Percentiles rank a stretch among this genome's conserved stretches.
These are phyloP conservation scores for Lepidocyrtoides sp. DNA, from an alignment of 2,888 invertebrate genomes.

Conservation along the genomic window DNA sequence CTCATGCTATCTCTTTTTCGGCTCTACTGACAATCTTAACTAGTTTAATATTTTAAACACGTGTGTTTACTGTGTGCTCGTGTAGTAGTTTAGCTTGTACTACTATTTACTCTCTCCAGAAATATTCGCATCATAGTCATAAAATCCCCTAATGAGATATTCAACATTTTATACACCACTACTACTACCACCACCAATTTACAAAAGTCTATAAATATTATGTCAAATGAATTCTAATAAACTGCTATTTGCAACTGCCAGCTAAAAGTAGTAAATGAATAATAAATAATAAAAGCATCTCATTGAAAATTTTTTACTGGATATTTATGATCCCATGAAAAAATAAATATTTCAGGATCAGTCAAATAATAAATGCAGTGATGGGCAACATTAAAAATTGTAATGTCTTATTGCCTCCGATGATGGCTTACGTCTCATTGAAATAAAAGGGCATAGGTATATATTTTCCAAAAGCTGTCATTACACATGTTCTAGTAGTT, in stretches of 20 bases:
- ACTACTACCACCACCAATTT: neutral
- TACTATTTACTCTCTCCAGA: neutral
- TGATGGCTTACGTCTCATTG: slow-evolving; percentile 1
- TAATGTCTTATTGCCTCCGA: too few species aligned
- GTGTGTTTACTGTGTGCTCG: slow-evolving; percentile 10
- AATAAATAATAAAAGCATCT: too few species aligned
- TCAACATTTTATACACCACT: too few species aligned
- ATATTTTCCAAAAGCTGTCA: neutral
- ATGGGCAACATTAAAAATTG: neutral
- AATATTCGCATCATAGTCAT: neutral
- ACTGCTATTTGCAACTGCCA: too few species aligned
- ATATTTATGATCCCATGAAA: neutral
- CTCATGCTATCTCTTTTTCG: slow-evolving; percentile 28
- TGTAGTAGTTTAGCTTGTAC: neutral
- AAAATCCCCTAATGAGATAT: slow-evolving; percentile 26
- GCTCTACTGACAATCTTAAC: slow-evolving; percentile 67
- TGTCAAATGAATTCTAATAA: neutral
- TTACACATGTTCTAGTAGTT: neutral
- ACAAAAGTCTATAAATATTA: neutral
- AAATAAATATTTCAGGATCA: neutral
- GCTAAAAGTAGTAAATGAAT: too few species aligned
- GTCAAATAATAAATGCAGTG: neutral
- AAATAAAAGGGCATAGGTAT: neutral
- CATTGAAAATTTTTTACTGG: too few species aligned
- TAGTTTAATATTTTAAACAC: slow-evolving; percentile 70